phyloP scores from a whole-genome alignment of 2,797 vertebrate genomes.

The Sandelia bainsii region DNA sequence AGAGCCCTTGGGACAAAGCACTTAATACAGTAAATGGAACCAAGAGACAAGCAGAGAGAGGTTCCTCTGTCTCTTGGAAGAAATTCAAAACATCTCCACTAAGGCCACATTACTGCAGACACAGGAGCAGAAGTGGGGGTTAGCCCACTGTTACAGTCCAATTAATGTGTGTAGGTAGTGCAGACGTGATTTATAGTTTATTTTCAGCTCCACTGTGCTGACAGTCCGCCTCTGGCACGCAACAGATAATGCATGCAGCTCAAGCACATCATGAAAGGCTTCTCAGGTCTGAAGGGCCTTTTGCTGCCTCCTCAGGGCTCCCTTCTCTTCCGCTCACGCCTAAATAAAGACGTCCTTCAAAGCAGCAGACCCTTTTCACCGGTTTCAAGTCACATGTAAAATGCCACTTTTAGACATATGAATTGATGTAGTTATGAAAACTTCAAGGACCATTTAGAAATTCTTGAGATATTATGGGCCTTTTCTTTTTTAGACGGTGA shows the following conservation, averaged over 20 bases:
- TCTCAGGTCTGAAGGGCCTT: slow-evolving; percentile 49
- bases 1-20: slow-evolving; percentile 72
- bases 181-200: slow-evolving; percentile 79
- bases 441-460: slow-evolving; percentile 71
- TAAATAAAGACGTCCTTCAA: slow-evolving; percentile 76
- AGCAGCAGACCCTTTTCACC: slow-evolving; percentile 31
- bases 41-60: slow-evolving; percentile 62
- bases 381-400: slow-evolving; percentile 54
- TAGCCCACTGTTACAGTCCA: slow-evolving; percentile 78
- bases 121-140: slow-evolving; percentile 40
- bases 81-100: slow-evolving; percentile 73
- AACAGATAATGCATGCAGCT: slow-evolving; percentile 71
- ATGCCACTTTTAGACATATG: slow-evolving; percentile 40
- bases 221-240: slow-evolving; percentile 72
- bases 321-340: slow-evolving; percentile 57
- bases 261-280: slow-evolving; percentile 74
- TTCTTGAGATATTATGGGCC: slow-evolving; percentile 59
- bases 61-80: slow-evolving; percentile 69
- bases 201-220: slow-evolving; percentile 60
- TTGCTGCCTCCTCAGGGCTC: slow-evolving; percentile 44
- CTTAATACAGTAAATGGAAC: slow-evolving; percentile 80
- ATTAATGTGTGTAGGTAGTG: slow-evolving; percentile 79
- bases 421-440: slow-evolving; percentile 64
- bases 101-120: slow-evolving; percentile 57
- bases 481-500: slow-evolving; percentile 41